Percentiles rank a stretch among this genome's conserved stretches.
Conservation (phyloP, 2,113 vertebrate species). For the Psilopsiagon aurifrons region DNA sequence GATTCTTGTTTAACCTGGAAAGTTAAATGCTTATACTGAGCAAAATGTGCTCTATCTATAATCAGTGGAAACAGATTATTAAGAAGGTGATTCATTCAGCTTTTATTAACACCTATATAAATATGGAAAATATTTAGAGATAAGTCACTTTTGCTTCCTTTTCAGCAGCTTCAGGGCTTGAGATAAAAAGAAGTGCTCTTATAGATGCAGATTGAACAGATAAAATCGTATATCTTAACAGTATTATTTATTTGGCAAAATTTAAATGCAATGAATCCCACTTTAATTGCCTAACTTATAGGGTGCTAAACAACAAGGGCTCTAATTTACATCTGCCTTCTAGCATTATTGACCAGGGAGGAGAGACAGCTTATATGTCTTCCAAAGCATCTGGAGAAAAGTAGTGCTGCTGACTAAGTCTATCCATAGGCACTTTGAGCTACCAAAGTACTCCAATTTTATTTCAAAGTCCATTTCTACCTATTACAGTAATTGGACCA, state of each 20-base stretch:
- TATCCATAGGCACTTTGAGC: not conserved
- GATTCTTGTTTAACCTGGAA: not conserved
- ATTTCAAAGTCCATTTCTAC: not conserved
- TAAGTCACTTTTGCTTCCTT: not conserved
- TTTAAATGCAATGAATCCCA: not conserved
- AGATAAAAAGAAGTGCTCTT: not conserved
- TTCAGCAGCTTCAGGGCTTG: not conserved
- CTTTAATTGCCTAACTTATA: not conserved
- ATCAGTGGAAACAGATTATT: not conserved
- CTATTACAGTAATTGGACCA: not conserved
- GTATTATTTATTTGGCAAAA: not conserved
- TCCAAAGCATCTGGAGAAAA: not conserved
- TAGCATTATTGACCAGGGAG: not conserved
- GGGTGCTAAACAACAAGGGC: not conserved
- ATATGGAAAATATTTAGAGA: not conserved
- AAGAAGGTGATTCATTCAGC: not conserved
- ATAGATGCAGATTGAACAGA: not conserved
- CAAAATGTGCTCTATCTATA: not conserved
- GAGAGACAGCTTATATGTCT: rapidly evolving
- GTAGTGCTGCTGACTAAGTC: not conserved
- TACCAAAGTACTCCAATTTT: not conserved
- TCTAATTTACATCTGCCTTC: not conserved
- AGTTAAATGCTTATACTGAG: not conserved
- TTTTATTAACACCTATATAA: not conserved
- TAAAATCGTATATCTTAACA: not conserved